Evolutionary conservation across 2,888 invertebrate genomes (phyloP).

Genomic region (Sisyra terminalis): DNA sequence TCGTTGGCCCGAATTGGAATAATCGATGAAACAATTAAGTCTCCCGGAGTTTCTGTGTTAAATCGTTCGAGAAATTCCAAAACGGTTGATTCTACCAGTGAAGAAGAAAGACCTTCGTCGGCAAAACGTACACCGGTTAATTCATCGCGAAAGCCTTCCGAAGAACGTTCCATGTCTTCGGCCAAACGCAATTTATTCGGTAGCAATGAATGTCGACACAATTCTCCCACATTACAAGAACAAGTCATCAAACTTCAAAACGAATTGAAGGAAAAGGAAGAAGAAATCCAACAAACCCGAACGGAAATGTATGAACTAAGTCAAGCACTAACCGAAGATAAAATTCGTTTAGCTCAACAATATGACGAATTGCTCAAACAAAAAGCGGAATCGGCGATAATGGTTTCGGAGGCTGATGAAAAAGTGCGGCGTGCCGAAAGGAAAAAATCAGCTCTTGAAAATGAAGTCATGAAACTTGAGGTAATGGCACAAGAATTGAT

Average conservation of each 20-base stretch:
- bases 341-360: conserved; percentile 9
- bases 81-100: conserved; percentile 8
- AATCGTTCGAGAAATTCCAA: conserved; percentile 16
- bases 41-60: conserved; percentile 18
- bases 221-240: conserved; percentile 22
- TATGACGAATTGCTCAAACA: conserved; percentile 13
- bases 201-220: conserved; percentile 16
- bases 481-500: conserved; percentile 1
- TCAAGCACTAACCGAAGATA: conserved; percentile 16
- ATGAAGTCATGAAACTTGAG: conserved; percentile 6
- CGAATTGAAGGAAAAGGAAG: conserved; percentile 26
- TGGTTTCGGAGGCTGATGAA: conserved; percentile 11
- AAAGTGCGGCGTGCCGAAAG: conserved; percentile 12
- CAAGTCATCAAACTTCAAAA: conserved; percentile 28
- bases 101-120: neutral
- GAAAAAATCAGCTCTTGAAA: conserved; percentile 12
- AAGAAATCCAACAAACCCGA: conserved; percentile 20
- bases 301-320: conserved; percentile 15
- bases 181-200: conserved; percentile 9
- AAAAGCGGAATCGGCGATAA: conserved; percentile 15
- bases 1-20: conserved; percentile 65
- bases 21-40: conserved; percentile 30
- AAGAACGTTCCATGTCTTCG: neutral
- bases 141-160: conserved; percentile 16
- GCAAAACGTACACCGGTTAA: neutral